These are phyloP conservation scores for Tokudaia tokunoshimensis DNA, from an alignment of 2,797 vertebrate genomes.

Conservation along the genomic window DNA sequence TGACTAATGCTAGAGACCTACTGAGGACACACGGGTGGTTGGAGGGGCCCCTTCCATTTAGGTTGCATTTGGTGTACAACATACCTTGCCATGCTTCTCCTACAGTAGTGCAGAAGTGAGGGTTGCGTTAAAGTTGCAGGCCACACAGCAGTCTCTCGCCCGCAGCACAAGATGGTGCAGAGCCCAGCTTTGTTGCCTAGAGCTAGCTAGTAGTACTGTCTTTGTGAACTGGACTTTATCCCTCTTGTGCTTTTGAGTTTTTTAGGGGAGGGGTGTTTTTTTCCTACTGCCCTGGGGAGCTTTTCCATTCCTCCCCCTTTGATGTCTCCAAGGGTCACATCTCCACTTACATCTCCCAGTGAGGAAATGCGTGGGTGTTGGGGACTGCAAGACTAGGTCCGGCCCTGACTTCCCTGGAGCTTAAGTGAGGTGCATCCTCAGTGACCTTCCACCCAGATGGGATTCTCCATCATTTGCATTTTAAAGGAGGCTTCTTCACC, in stretches of 20 bases:
- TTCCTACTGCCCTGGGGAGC: background rate
- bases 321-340: background rate
- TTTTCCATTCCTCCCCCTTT: background rate
- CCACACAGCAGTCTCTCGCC: background rate
- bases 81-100: background rate
- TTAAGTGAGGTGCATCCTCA: too few species aligned
- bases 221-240: background rate
- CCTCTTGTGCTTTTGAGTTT: background rate
- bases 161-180: rapidly evolving
- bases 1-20: rapidly evolving
- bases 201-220: background rate
- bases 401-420: background rate
- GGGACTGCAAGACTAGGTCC: background rate
- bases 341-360: background rate
- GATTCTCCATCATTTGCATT: background rate
- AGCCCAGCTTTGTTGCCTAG: background rate
- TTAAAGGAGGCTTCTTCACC: background rate
- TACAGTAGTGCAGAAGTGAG: background rate
- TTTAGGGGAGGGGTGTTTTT: background rate
- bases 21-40: background rate
- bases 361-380: background rate
- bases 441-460: background rate
- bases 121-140: background rate
- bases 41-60: too few species aligned
- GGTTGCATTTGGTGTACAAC: background rate